A percentile compares a stretch with the other conserved stretches of the same genome.
These are phyloP conservation scores for Pomatorhinus ruficollis DNA, from an alignment of 2,113 vertebrate species.

Conservation along the genomic window DNA sequence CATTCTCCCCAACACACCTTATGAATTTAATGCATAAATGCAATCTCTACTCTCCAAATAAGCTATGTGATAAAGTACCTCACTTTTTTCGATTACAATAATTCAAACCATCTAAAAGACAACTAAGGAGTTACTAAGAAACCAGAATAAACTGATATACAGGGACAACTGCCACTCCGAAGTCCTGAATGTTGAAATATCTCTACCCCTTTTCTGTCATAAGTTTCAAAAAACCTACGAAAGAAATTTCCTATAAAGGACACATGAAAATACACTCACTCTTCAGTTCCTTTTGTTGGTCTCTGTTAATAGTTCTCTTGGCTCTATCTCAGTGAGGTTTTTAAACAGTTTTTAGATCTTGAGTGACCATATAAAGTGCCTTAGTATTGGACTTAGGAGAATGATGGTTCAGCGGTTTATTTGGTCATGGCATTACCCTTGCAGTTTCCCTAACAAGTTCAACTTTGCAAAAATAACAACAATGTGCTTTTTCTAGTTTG, in stretches of 20 bases:
- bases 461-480: slow-evolving; percentile 24
- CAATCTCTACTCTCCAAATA: background rate
- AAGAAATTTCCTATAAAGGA: slow-evolving; percentile 53
- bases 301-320: background rate
- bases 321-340: background rate
- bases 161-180: background rate
- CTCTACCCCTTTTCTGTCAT: background rate
- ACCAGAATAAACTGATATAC: background rate
- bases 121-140: background rate
- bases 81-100: background rate
- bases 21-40: accelerated
- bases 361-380: slow-evolving; percentile 18
- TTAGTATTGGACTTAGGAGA: background rate
- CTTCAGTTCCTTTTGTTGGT: background rate
- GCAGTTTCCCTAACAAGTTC: slow-evolving; percentile 6
- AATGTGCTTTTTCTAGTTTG: slow-evolving; percentile 12
- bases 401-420: background rate
- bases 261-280: background rate
- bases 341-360: background rate
- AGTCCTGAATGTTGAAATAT: background rate
- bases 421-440: background rate
- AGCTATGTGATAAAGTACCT: background rate
- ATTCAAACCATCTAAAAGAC: background rate
- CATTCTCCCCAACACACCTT: background rate
- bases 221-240: background rate